phyloP scores from a whole-genome alignment of 1,140 invertebrate genomes.

The Plutomurus gul region DNA sequence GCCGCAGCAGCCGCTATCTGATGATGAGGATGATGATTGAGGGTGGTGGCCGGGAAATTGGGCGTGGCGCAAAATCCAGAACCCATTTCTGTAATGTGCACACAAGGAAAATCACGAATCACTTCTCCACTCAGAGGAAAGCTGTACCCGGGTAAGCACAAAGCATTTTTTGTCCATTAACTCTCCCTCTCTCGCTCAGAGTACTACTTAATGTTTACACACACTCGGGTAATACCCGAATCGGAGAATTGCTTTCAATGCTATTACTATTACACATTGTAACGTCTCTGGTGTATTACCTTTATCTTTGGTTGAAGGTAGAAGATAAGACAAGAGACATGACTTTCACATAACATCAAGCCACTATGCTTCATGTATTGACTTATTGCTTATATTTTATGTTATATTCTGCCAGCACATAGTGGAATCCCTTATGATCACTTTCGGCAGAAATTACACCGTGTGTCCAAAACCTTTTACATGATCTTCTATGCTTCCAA shows the following conservation, averaged over 20 bases:
- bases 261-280: background rate
- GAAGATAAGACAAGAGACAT: constrained; percentile 8
- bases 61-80: constrained; percentile 51
- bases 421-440: background rate
- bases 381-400: background rate
- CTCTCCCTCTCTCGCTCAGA: background rate
- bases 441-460: no score
- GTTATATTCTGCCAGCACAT: background rate
- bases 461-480: no score
- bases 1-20: constrained; percentile 38
- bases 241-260: background rate
- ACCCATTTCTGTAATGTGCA: constrained; percentile 48
- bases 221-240: no score
- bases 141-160: background rate
- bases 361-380: background rate
- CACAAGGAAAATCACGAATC: constrained; percentile 1
- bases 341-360: background rate
- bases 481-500: no score
- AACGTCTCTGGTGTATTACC: background rate
- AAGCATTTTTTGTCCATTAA: background rate
- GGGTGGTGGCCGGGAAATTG: constrained; percentile 49
- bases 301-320: background rate
- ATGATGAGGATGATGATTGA: constrained; percentile 47
- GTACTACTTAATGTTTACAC: no score
- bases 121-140: background rate